Conservation (phyloP, 2,888 invertebrate species). For the Agrochola circellaris region DNA sequence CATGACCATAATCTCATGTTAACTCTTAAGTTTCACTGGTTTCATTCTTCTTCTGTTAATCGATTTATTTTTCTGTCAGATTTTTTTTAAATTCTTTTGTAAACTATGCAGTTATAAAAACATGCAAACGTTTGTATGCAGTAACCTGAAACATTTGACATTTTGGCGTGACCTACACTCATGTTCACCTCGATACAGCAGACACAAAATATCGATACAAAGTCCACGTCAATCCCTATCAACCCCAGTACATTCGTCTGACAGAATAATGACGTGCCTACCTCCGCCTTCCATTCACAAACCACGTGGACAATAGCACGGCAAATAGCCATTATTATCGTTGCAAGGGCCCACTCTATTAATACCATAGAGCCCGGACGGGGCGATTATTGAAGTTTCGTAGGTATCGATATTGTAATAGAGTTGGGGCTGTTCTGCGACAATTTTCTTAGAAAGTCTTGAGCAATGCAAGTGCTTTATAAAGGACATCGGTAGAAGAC, state of each 20-base stretch:
- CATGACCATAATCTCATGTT: background rate
- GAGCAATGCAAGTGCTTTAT: constrained; percentile 5
- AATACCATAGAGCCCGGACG: constrained; percentile 73
- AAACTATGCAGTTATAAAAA: background rate
- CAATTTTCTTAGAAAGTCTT: constrained; percentile 46
- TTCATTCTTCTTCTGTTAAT: background rate
- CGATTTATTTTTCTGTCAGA: too few relatives aligned
- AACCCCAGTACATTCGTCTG: constrained; percentile 76
- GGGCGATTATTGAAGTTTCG: constrained; percentile 72
- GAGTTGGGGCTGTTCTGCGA: background rate
- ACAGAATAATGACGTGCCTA: constrained; percentile 87
- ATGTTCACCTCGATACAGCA: background rate
- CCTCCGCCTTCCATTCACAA: constrained; percentile 84
- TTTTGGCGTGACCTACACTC: background rate
- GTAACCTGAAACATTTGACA: background rate
- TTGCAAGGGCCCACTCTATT: constrained; percentile 80
- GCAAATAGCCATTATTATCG: constrained; percentile 88
- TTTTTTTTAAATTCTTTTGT: too few relatives aligned
- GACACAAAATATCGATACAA: constrained; percentile 60
- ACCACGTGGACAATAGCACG: constrained; percentile 86
- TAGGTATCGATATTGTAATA: constrained; percentile 45
- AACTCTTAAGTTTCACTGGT: background rate
- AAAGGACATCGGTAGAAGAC: background rate
- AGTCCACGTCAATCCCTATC: constrained; percentile 69
- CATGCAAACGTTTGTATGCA: too few relatives aligned